These are phyloP conservation scores for Actinemys pallida DNA, from an alignment of 2,113 vertebrate genomes.

Conservation along the genomic window DNA sequence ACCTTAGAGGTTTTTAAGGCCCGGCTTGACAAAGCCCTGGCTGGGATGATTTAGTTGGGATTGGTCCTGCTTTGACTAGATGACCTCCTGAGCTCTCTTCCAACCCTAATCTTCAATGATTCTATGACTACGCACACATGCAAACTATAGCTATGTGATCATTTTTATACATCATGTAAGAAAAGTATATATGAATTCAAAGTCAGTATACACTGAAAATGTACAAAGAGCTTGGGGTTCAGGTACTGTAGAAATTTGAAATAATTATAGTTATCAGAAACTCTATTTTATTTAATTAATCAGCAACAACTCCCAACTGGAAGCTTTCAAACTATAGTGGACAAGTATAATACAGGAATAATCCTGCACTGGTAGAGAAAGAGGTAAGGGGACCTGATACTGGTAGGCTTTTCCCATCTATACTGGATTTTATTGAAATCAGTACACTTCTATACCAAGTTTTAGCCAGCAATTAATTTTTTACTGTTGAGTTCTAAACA, in stretches of 20 bases:
- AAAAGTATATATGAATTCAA: neutral
- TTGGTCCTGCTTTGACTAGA: too few relatives aligned
- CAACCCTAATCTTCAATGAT: too few relatives aligned
- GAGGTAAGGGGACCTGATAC: neutral
- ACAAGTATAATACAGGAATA: neutral
- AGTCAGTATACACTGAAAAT: neutral
- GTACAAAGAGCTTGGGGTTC: neutral
- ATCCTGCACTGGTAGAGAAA: neutral
- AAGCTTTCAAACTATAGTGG: neutral
- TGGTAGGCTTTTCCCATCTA: neutral
- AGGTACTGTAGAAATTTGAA: neutral
- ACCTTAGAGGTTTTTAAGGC: too few relatives aligned
- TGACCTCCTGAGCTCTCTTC: too few relatives aligned
- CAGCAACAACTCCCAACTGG: neutral
- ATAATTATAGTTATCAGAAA: neutral
- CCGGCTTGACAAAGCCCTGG: too few relatives aligned
- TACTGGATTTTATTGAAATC: neutral
- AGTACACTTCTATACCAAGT: neutral
- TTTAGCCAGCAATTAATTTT: neutral
- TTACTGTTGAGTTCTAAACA: neutral
- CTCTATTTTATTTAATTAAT: neutral
- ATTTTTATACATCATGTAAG: neutral
- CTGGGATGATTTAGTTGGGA: too few relatives aligned
- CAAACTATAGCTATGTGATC: neutral
- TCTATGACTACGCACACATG: neutral